Conservation (phyloP, 1,140 invertebrate genomes). For the Drosophila kepulauana region DNA sequence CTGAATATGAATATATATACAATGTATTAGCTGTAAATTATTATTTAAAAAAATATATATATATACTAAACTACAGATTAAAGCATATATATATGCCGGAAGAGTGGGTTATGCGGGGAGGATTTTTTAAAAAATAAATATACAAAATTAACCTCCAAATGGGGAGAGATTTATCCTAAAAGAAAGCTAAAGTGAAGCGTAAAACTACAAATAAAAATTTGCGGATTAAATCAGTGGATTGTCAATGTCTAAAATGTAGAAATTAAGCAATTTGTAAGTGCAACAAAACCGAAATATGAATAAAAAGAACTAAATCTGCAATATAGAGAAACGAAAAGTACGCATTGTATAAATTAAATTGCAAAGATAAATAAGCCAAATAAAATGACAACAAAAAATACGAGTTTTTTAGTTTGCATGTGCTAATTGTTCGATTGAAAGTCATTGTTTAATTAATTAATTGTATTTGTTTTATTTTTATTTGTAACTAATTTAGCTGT, state of each 20-base stretch:
- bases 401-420: background rate
- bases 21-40: slow-evolving; percentile 73
- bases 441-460: background rate
- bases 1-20: slow-evolving; percentile 69
- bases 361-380: slow-evolving; percentile 81
- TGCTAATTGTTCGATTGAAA: background rate
- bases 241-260: slow-evolving; percentile 63
- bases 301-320: slow-evolving; percentile 54
- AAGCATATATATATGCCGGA: slow-evolving; percentile 19
- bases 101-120: background rate
- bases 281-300: slow-evolving; percentile 52
- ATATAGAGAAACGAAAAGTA: slow-evolving; percentile 55
- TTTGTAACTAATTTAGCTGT: background rate
- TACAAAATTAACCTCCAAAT: slow-evolving; percentile 12
- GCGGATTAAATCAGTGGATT: slow-evolving; percentile 70
- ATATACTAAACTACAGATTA: slow-evolving; percentile 35
- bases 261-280: slow-evolving; percentile 75
- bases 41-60: slow-evolving; percentile 69
- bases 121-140: background rate
- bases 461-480: background rate
- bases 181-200: slow-evolving; percentile 21
- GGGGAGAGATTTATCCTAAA: slow-evolving; percentile 45
- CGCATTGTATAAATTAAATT: slow-evolving; percentile 71
- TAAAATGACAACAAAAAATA: slow-evolving; percentile 60
- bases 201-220: slow-evolving; percentile 31